Conservation (phyloP, 1,140 invertebrate genomes). For the Heliconius hewitsoni region DNA sequence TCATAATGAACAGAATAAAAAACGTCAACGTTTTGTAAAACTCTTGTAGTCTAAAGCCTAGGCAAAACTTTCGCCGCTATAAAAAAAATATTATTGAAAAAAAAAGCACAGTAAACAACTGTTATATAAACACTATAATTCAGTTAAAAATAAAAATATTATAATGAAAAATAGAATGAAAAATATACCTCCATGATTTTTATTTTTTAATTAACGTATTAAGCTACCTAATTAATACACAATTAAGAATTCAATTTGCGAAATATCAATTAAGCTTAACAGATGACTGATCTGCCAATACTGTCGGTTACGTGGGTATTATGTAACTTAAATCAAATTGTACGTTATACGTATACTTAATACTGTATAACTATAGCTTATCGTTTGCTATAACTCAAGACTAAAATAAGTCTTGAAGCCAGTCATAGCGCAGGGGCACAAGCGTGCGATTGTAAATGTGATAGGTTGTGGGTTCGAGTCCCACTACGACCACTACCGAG, state of each 20-base stretch:
- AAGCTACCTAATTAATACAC: neutral
- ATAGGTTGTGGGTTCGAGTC: too few species aligned
- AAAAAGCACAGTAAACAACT: too few species aligned
- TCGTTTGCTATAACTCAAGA: too few species aligned
- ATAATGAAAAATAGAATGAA: neutral
- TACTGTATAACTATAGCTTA: neutral
- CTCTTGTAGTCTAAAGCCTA: too few species aligned
- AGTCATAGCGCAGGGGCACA: too few species aligned
- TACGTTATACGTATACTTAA: neutral
- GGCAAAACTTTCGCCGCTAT: too few species aligned
- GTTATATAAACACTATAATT: neutral
- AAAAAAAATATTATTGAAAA: too few species aligned
- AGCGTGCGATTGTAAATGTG: too few species aligned
- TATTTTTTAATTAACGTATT: neutral
- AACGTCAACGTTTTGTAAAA: too few species aligned
- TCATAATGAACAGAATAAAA: too few species aligned
- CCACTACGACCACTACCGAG: too few species aligned
- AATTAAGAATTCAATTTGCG: constrained; percentile 7
- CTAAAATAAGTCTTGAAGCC: too few species aligned
- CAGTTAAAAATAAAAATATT: neutral
- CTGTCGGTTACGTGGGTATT: neutral
- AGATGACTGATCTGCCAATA: constrained; percentile 6
- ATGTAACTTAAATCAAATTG: neutral
- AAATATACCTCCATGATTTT: neutral
- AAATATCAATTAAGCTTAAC: constrained; percentile 9